A percentile compares a stretch with the other conserved stretches of the same genome.
These are phyloP conservation scores for Semotilus atromaculatus DNA, from an alignment of 2,797 vertebrate species.

Conservation along the genomic window DNA sequence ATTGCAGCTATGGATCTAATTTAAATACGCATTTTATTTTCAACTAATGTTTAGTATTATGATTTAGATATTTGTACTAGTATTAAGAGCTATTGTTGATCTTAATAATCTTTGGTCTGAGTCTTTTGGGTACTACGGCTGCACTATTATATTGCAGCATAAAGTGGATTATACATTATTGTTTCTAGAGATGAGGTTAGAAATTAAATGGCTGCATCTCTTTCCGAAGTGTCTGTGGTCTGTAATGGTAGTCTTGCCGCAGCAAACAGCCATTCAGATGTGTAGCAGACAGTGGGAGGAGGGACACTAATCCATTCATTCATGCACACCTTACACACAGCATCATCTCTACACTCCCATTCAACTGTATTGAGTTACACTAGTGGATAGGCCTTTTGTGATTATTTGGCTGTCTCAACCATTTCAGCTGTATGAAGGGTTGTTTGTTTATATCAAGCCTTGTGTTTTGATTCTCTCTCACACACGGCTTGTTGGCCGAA, in stretches of 20 bases:
- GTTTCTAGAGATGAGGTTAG: not conserved
- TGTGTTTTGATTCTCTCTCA: not conserved
- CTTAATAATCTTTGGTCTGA: not conserved
- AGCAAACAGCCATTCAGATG: conserved; percentile 39
- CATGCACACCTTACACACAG: conserved; percentile 38
- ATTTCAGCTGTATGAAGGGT: conserved; percentile 3
- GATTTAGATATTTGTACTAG: not conserved
- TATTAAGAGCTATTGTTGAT: not conserved
- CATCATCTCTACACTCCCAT: conserved; percentile 41
- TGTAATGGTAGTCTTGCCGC: conserved; percentile 34
- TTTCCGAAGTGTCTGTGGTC: conserved; percentile 14
- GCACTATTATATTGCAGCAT: not conserved
- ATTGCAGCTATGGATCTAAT: not conserved
- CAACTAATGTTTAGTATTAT: no score
- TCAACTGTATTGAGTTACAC: conserved; percentile 8
- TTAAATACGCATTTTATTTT: not conserved
- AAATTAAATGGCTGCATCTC: conserved; percentile 28
- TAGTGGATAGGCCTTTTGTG: conserved; percentile 12
- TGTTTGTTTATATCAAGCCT: not conserved
- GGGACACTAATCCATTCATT: conserved; percentile 45
- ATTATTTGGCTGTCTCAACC: not conserved
- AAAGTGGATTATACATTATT: not conserved
- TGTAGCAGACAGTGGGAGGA: conserved; percentile 33
- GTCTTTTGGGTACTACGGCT: not conserved
- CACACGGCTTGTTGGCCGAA: not conserved